Evolutionary conservation across 2,888 invertebrate species (phyloP), one percentile per base, ranked within the genome.

Genomic region (Pardosa pseudoannulata): DNA sequence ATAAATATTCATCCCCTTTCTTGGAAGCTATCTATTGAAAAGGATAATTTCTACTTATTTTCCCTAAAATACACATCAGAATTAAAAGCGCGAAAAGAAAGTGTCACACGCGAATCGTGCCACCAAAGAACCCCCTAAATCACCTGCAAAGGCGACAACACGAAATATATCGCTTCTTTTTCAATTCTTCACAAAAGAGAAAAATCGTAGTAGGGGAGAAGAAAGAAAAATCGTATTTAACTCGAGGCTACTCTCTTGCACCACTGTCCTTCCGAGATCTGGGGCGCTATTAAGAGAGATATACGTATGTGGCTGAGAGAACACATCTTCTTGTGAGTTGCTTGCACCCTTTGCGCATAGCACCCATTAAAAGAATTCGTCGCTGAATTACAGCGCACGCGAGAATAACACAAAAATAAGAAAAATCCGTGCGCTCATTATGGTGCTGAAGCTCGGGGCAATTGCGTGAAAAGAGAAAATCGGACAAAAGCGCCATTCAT

Each of bases 301-400:
- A 67, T 67, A n/a, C 32, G n/a, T 65, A 9, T 23, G 23, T 67
- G 36, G 67, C 67, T 67, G 32, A 32, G 28, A 64, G 73, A n/a
- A n/a, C 73, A 0, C 28, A 72, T 64, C 28, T 32, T 28, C 23
- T n/a, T 71, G 64, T 32, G n/a, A n/a, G 68, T 50, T 50, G 19
- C 28, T 23, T 39, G 28, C 75, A 39, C 28, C 28, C 39, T 39
- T n/a, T 39, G 39, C 65, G 74, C 65, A 36, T 29, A 64, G 65
- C 46, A 31, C 41, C 78, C 39, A 78, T 79, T 79, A 79, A 80
- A 80, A 73, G 80, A 68, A 74, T 50, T 80, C 68, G 74, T 65
- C 68, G 80, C 56, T 65, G 74, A 74, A 72, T 80, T 74, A 72
- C 64, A 73, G 41, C 62, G 50, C 79, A 65, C 64, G 19, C 29